A percentile compares a stretch with the other conserved stretches of the same genome.
Evolutionary conservation across 1,140 invertebrate genomes (phyloP).

Genomic region (Lasioglossum albipes): DNA sequence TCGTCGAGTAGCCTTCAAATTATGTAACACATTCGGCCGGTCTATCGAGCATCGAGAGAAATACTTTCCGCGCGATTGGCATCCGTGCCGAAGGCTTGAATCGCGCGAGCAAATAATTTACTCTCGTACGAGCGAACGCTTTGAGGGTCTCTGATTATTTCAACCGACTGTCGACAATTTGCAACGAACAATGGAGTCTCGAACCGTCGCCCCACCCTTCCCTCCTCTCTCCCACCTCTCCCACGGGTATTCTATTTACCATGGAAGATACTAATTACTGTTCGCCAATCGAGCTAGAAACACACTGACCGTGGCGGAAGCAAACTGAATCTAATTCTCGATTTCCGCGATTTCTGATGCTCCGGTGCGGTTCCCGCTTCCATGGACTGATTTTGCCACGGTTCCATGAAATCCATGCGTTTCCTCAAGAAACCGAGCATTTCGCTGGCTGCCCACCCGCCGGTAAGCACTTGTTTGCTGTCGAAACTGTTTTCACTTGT

Average conservation of each 20-base stretch:
- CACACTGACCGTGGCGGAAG: neutral
- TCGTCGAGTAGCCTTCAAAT: slow-evolving; percentile 31
- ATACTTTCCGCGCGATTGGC: slow-evolving; percentile 34
- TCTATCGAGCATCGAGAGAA: slow-evolving; percentile 15
- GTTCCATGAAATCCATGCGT: too few relatives aligned
- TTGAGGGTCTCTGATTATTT: slow-evolving; percentile 1
- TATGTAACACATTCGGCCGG: slow-evolving; percentile 22
- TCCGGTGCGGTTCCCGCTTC: neutral
- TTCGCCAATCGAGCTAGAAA: neutral
- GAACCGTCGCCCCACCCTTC: neutral
- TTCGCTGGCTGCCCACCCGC: too few relatives aligned
- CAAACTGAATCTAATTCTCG: neutral
- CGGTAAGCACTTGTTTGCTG: too few relatives aligned
- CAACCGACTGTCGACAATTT: slow-evolving; percentile 14
- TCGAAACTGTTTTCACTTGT: too few relatives aligned
- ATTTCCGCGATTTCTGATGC: neutral
- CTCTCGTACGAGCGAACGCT: neutral
- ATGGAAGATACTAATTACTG: slow-evolving; percentile 4
- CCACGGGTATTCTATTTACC: neutral
- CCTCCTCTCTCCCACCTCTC: too few relatives aligned
- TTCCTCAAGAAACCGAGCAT: too few relatives aligned
- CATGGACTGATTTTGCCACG: too few relatives aligned
- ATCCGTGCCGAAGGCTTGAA: neutral
- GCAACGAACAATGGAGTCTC: neutral
- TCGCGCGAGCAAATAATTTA: slow-evolving; percentile 34